Percentiles rank a stretch among this genome's conserved stretches.
Evolutionary conservation across 2,113 vertebrate species (phyloP).

Genomic region (Tragelaphus imberbis): DNA sequence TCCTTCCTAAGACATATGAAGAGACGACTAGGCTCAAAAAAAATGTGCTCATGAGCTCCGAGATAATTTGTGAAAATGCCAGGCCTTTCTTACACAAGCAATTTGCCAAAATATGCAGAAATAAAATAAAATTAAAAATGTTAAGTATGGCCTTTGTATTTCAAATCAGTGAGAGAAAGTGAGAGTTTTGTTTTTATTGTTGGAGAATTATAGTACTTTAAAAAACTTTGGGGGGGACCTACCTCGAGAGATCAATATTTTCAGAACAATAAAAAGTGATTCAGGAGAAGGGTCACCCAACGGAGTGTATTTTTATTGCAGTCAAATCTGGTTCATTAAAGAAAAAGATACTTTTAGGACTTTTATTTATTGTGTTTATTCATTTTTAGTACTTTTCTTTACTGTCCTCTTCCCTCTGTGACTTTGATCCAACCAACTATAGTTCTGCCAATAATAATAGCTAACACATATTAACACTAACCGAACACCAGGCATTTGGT

Average conservation of each 20-base stretch:
- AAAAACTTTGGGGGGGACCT: neutral
- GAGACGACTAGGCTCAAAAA: neutral
- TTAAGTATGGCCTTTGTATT: neutral
- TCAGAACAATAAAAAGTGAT: conserved; percentile 22
- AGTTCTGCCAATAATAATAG: conserved; percentile 13
- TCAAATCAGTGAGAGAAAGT: neutral
- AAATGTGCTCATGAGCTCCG: neutral
- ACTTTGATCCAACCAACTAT: neutral
- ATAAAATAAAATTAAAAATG: neutral
- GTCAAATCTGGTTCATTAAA: conserved; percentile 32
- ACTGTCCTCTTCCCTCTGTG: neutral
- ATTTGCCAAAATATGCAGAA: neutral
- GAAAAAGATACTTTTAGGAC: conserved; percentile 7
- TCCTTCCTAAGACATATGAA: neutral
- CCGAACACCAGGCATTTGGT: neutral
- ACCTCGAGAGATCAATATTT: neutral
- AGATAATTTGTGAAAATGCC: neutral
- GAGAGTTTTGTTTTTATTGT: neutral
- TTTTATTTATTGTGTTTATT: conserved; percentile 35
- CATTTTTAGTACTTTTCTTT: conserved; percentile 18
- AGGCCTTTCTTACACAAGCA: neutral
- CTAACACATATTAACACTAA: neutral
- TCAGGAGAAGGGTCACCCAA: neutral
- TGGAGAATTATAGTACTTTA: neutral
- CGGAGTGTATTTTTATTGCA: neutral